Conservation (phyloP, 2,888 invertebrate genomes). For the Thymelicus acteon region DNA sequence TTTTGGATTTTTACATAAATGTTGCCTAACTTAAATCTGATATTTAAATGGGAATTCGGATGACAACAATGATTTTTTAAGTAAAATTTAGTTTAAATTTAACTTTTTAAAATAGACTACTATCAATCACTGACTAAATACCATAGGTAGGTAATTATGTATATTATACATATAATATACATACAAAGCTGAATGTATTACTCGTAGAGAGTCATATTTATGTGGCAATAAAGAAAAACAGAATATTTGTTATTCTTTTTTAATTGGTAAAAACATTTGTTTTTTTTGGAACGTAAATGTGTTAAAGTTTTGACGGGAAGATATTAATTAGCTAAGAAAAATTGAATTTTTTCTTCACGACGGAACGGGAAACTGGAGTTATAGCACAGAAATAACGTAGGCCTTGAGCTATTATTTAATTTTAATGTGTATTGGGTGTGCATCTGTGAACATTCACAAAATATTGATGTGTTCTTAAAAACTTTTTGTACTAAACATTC, state of each 20-base stretch:
- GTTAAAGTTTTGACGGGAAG: slow-evolving; percentile 37
- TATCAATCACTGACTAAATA: too few relatives aligned
- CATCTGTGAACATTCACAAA: slow-evolving; percentile 35
- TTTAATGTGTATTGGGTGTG: slow-evolving; percentile 67
- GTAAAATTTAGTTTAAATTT: too few relatives aligned
- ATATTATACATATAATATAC: too few relatives aligned
- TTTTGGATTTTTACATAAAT: background rate
- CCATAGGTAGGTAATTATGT: too few relatives aligned
- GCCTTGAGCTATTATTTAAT: slow-evolving; percentile 80
- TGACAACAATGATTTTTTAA: too few relatives aligned
- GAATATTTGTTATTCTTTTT: background rate
- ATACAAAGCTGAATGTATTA: too few relatives aligned
- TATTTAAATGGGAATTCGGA: too few relatives aligned
- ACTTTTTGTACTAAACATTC: background rate
- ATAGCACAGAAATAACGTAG: slow-evolving; percentile 72
- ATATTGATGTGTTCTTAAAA: slow-evolving; percentile 22
- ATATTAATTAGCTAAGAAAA: slow-evolving; percentile 43
- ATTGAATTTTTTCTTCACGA: slow-evolving; percentile 9
- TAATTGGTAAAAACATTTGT: background rate
- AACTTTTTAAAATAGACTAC: too few relatives aligned
- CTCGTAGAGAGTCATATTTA: background rate
- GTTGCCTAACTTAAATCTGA: background rate
- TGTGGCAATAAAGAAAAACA: background rate
- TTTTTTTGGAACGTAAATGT: slow-evolving; percentile 10
- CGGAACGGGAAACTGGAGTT: slow-evolving; percentile 52